These are phyloP conservation scores for Drosophila aldrichi DNA, from an alignment of 2,888 invertebrate species.

Conservation along the genomic window DNA sequence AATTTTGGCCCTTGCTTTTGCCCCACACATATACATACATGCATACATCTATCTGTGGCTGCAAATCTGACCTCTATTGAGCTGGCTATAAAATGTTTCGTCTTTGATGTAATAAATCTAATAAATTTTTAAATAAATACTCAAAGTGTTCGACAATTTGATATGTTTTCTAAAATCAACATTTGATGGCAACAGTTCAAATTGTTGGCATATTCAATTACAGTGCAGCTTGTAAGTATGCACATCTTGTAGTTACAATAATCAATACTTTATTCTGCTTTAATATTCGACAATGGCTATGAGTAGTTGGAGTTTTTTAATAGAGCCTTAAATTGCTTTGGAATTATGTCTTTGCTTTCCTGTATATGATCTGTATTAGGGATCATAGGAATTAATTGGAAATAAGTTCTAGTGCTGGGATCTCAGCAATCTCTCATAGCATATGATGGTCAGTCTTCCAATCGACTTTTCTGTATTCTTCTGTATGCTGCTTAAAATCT, in stretches of 20 bases:
- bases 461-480: no score
- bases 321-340: no score
- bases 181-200: not conserved
- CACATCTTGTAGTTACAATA: not conserved
- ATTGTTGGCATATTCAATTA: not conserved
- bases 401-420: no score
- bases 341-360: no score
- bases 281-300: no score
- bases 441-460: no score
- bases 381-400: no score
- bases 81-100: not conserved
- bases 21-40: not conserved
- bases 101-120: not conserved
- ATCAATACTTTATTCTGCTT: no score
- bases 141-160: not conserved
- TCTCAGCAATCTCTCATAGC: no score
- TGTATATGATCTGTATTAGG: no score
- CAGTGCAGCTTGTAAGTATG: not conserved
- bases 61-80: slow-evolving; percentile 2
- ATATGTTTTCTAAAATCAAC: not conserved
- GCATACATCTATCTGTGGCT: not conserved
- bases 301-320: no score
- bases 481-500: no score
- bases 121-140: not conserved
- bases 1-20: slow-evolving; percentile 14